These are phyloP conservation scores for Cossypha caffra DNA, from an alignment of 2,797 vertebrate genomes.

Conservation along the genomic window DNA sequence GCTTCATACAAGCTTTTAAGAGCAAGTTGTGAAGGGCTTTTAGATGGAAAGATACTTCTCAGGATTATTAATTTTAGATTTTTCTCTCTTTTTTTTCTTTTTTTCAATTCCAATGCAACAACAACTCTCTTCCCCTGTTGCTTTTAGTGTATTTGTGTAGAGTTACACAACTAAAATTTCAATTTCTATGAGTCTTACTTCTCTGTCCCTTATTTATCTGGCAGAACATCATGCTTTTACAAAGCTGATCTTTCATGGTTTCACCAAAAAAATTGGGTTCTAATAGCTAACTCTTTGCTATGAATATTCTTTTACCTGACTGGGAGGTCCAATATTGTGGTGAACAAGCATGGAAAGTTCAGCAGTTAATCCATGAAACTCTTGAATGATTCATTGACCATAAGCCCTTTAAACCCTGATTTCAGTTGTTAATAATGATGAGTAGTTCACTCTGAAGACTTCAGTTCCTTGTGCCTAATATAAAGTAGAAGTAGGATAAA, in stretches of 20 bases:
- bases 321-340: background rate
- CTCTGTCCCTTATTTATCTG: background rate
- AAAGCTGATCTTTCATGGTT: background rate
- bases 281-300: background rate
- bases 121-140: background rate
- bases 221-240: background rate
- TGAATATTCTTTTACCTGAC: background rate
- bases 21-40: background rate
- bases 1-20: background rate
- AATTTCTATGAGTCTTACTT: background rate
- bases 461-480: background rate
- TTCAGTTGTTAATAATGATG: background rate
- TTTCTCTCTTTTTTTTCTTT: background rate
- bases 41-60: background rate
- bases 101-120: background rate
- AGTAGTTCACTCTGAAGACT: background rate
- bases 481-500: background rate
- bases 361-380: background rate
- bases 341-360: background rate
- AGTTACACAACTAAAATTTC: background rate
- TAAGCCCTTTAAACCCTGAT: background rate
- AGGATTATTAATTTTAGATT: background rate
- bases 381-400: slow-evolving; percentile 42
- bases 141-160: background rate
- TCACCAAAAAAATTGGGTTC: background rate